Base-by-base conservation (phyloP, 2,888 invertebrate species). In the Sminthurinus aureus region DNA sequence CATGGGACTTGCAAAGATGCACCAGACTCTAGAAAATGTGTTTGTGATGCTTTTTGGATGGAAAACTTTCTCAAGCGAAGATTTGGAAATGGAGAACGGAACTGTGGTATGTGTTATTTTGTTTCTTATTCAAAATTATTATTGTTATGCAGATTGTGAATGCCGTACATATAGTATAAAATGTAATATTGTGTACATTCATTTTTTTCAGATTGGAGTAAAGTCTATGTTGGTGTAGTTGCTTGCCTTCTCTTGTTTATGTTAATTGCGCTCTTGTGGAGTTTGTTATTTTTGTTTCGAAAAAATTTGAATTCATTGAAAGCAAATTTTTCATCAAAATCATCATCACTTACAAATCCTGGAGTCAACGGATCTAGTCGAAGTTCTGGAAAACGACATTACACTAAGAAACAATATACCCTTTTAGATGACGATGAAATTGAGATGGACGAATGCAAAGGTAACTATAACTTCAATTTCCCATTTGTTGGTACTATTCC, bases 31-130 rank as follows among this genome's bases (percentile, higher is more conserved):
- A 79, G 97, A 89, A 92, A 93, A 82, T 98, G 98, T 90, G 93
- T 95, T 89, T 98, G 98, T 91, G 96, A 98, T 91, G 95, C 97
- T 24, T 98, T 98, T 92, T 98, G 98, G 98, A 98, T 98, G 96
- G 95, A 96, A 91, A 95, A 96, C 90, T 92, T 95, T 64, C 91
- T 95, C 85, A 92, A 93, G 78, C 92, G 93, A 84, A 92, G 93
- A 90, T 92, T 93, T 85, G 92, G 93, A 51, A 92, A 93, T 89
- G 93, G 94, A 83, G 94, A 95, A 89, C 93, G 94, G 12, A 96
- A 96, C 91, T 96, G 96, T 90, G 96, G 38, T 38, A 96, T 96
- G 90, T 88, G 90, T 38, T 38, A 26, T 38, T 38, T 38, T 38
- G 1, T 38, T 38, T 38, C 38, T 6, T 6, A 38, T 38, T 38